A percentile compares a stretch with the other conserved stretches of the same genome.
Evolutionary conservation across 1,140 invertebrate genomes (phyloP).

Genomic region (Agrilus planipennis): DNA sequence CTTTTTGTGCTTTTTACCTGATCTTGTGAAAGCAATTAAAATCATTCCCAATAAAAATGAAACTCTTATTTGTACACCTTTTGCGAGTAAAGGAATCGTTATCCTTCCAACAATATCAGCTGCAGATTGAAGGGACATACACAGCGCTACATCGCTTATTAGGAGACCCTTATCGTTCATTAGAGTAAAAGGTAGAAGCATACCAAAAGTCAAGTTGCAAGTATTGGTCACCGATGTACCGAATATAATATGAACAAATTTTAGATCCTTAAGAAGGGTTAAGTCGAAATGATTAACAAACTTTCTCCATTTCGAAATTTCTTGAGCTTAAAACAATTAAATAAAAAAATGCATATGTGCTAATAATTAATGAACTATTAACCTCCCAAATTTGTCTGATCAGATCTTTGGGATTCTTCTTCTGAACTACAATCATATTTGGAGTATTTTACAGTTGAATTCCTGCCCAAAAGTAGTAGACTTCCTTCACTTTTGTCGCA

Average conservation of each 20-base stretch:
- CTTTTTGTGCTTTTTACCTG: slow-evolving; percentile 29
- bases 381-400: neutral
- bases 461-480: neutral
- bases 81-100: slow-evolving; percentile 48
- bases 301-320: slow-evolving; percentile 28
- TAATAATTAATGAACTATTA: neutral
- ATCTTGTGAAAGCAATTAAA: slow-evolving; percentile 31
- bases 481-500: neutral
- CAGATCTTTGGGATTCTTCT: neutral
- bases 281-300: slow-evolving; percentile 43
- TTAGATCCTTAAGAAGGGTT: slow-evolving; percentile 43
- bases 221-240: slow-evolving; percentile 52
- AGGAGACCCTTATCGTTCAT: slow-evolving; percentile 39
- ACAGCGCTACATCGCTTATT: slow-evolving; percentile 45
- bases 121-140: slow-evolving; percentile 49
- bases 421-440: neutral
- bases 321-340: neutral
- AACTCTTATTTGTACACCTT: slow-evolving; percentile 43
- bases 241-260: slow-evolving; percentile 51
- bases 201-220: slow-evolving; percentile 54
- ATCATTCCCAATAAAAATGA: slow-evolving; percentile 41
- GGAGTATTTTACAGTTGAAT: neutral
- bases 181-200: slow-evolving; percentile 54
- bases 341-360: neutral
- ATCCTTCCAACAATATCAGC: slow-evolving; percentile 54